These are phyloP conservation scores for Mus spicilegus DNA, from an alignment of 2,113 vertebrate genomes.

Conservation along the genomic window DNA sequence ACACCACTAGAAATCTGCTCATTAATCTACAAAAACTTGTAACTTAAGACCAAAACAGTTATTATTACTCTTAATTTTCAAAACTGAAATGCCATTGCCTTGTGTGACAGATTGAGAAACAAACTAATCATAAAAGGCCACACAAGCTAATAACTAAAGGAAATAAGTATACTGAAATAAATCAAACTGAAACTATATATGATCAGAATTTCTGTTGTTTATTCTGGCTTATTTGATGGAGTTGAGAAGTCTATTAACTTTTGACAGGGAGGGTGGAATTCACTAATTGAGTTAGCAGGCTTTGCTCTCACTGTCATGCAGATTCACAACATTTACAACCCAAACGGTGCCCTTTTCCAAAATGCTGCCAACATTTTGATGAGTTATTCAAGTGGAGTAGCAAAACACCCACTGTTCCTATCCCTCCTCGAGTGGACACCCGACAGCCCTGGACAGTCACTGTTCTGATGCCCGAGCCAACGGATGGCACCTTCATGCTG, in stretches of 20 bases:
- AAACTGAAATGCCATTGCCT: constrained; percentile 74
- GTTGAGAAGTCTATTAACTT: constrained; percentile 69
- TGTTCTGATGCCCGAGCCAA: not conserved
- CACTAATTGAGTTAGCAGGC: constrained; percentile 28
- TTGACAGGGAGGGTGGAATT: constrained; percentile 52
- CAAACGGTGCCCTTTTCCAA: constrained; percentile 43
- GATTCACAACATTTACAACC: constrained; percentile 62
- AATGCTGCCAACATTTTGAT: constrained; percentile 48
- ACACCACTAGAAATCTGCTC: constrained; percentile 19
- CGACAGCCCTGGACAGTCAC: not conserved
- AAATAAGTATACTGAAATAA: constrained; percentile 60
- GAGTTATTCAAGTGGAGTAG: not conserved
- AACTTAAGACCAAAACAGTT: constrained; percentile 65
- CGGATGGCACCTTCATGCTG: not conserved
- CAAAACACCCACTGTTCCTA: not conserved
- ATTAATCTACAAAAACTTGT: constrained; percentile 48
- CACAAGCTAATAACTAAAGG: constrained; percentile 73
- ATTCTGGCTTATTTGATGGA: constrained; percentile 56
- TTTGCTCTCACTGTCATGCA: constrained; percentile 28
- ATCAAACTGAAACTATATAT: constrained; percentile 61
- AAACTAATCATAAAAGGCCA: constrained; percentile 77
- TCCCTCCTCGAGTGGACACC: not conserved
- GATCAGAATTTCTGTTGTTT: constrained; percentile 66
- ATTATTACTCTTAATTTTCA: constrained; percentile 76
- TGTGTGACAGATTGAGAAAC: constrained; percentile 75